These are phyloP conservation scores for Platyura marginata DNA, from an alignment of 1,140 invertebrate genomes.

Conservation along the genomic window DNA sequence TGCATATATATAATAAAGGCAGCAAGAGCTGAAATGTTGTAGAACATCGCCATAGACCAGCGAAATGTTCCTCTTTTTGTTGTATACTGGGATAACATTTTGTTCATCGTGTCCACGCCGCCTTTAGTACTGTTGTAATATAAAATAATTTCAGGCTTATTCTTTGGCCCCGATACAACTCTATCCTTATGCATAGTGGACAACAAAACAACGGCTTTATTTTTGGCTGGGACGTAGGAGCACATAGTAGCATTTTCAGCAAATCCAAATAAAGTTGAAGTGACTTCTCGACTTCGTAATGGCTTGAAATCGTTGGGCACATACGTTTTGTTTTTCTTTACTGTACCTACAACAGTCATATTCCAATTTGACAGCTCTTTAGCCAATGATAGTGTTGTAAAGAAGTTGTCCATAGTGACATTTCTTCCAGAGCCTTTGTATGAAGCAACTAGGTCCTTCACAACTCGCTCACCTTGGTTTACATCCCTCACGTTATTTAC, in stretches of 20 bases:
- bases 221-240: conserved; percentile 8
- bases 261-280: conserved; percentile 7
- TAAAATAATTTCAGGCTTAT: conserved; percentile 19
- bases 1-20: background rate
- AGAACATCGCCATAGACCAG: background rate
- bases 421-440: background rate
- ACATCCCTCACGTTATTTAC: background rate
- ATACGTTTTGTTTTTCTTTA: conserved; percentile 25
- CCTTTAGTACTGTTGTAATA: conserved; percentile 26
- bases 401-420: background rate
- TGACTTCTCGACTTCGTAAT: too few relatives aligned
- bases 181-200: conserved; percentile 8
- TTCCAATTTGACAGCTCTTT: conserved; percentile 5
- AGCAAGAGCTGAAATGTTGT: background rate
- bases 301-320: background rate
- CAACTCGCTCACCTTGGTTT: background rate
- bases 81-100: conserved; percentile 12
- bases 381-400: conserved; percentile 7
- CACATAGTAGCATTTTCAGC: conserved; percentile 9
- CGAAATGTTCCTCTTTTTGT: background rate
- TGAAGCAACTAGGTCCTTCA: background rate
- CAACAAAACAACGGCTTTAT: conserved; percentile 7
- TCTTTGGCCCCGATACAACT: conserved; percentile 6
- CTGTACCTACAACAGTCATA: conserved; percentile 24
- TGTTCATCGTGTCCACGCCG: conserved; percentile 25